phyloP scores from a whole-genome alignment of 1,140 invertebrate genomes.

The Drosophila sturtevanti region DNA sequence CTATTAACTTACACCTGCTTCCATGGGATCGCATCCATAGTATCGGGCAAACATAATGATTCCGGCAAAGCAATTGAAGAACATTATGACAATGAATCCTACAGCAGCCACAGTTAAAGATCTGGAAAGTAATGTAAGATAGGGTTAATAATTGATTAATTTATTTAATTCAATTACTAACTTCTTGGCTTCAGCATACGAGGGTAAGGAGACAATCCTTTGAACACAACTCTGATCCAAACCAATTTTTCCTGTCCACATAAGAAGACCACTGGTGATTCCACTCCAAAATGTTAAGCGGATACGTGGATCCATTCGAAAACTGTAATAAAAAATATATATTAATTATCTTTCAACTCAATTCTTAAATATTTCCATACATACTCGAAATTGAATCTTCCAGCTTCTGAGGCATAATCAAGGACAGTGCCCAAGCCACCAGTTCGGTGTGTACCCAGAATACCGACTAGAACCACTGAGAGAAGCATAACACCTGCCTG shows the following conservation, averaged over 20 bases:
- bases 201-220: constrained; percentile 72
- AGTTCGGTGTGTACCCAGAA: constrained; percentile 86
- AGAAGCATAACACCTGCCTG: constrained; percentile 90
- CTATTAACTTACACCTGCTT: constrained; percentile 83
- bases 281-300: constrained; percentile 56
- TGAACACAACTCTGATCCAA: constrained; percentile 75
- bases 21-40: constrained; percentile 89
- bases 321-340: constrained; percentile 25
- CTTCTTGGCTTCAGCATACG: constrained; percentile 62
- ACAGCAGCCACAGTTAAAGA: constrained; percentile 83
- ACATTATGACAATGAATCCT: constrained; percentile 84
- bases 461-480: constrained; percentile 87
- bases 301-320: constrained; percentile 62
- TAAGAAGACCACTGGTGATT: constrained; percentile 49
- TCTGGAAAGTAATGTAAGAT: constrained; percentile 46
- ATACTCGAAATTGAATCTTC: constrained; percentile 87
- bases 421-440: constrained; percentile 88
- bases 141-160: not conserved
- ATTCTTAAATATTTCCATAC: not conserved
- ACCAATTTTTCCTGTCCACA: constrained; percentile 74
- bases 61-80: constrained; percentile 86
- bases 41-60: constrained; percentile 90
- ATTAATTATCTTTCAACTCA: not conserved
- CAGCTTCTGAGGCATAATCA: constrained; percentile 84
- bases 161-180: constrained; percentile 20